Percentiles rank a stretch among this genome's conserved stretches.
Evolutionary conservation across 2,113 vertebrate genomes (phyloP).

Genomic region (Eptesicus fuscus): DNA sequence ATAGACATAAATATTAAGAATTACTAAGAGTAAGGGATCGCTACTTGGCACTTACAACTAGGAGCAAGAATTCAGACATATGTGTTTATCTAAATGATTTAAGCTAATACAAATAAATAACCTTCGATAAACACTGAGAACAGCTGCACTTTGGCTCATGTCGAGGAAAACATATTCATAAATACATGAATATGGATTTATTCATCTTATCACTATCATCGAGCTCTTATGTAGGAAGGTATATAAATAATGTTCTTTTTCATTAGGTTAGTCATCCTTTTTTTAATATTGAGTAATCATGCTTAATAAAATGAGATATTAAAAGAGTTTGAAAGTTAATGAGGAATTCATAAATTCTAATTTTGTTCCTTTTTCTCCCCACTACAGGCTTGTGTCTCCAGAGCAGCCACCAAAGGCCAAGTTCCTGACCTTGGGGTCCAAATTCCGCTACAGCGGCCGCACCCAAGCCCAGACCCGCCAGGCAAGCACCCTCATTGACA

Average conservation of each 20-base stretch:
- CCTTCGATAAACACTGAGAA: slow-evolving; percentile 32
- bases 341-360: background rate
- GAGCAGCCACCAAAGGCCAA: slow-evolving; percentile 89
- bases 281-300: background rate
- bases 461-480: slow-evolving; percentile 90
- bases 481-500: slow-evolving; percentile 89
- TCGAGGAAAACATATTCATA: slow-evolving; percentile 28
- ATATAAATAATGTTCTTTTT: slow-evolving; percentile 28
- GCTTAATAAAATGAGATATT: background rate
- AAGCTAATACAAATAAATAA: slow-evolving; percentile 61
- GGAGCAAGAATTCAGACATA: slow-evolving; percentile 58
- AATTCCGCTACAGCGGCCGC: slow-evolving; percentile 91
- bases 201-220: background rate
- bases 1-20: slow-evolving; percentile 62
- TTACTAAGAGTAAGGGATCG: slow-evolving; percentile 57
- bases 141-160: slow-evolving; percentile 49
- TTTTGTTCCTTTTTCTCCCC: background rate
- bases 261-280: background rate
- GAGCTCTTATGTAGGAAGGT: background rate
- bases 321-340: background rate
- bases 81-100: slow-evolving; percentile 58
- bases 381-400: slow-evolving; percentile 84
- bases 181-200: background rate
- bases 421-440: slow-evolving; percentile 90
- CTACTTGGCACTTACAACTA: slow-evolving; percentile 44